A percentile compares a stretch with the other conserved stretches of the same genome.
phyloP scores from a whole-genome alignment of 2,888 invertebrate species.

The Lithodes maja region DNA sequence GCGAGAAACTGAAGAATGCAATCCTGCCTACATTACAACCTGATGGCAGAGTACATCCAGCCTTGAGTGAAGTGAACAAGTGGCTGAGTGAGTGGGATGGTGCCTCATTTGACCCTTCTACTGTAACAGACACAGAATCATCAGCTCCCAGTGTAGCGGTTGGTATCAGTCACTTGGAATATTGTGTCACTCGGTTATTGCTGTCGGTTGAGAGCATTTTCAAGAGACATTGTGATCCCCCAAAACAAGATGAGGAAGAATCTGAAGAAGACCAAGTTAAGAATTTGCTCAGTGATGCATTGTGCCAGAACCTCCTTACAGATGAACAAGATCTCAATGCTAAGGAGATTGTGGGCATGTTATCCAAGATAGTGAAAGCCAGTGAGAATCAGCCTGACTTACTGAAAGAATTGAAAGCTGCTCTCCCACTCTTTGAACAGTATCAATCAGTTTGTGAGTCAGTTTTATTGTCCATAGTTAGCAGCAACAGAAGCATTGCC shows the following conservation, averaged over 20 bases:
- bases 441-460: slow-evolving; percentile 84
- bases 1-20: slow-evolving; percentile 25
- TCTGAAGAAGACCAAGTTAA: slow-evolving; percentile 79
- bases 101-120: neutral
- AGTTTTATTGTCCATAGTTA: slow-evolving; percentile 85
- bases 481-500: slow-evolving; percentile 84
- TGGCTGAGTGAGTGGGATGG: slow-evolving; percentile 39
- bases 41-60: slow-evolving; percentile 24
- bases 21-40: slow-evolving; percentile 14
- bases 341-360: slow-evolving; percentile 73
- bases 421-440: slow-evolving; percentile 85
- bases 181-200: slow-evolving; percentile 77
- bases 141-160: neutral
- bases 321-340: slow-evolving; percentile 81
- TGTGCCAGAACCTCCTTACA: slow-evolving; percentile 80
- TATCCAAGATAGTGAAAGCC: slow-evolving; percentile 34
- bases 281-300: slow-evolving; percentile 81
- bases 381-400: slow-evolving; percentile 32
- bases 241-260: slow-evolving; percentile 72
- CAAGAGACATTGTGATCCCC: slow-evolving; percentile 76
- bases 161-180: slow-evolving; percentile 74
- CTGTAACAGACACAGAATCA: neutral
- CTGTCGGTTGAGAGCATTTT: slow-evolving; percentile 79
- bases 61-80: slow-evolving; percentile 10
- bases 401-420: slow-evolving; percentile 38